phyloP scores from a whole-genome alignment of 2,113 vertebrate species.

The Hypocryptadius cinnamomeus region DNA sequence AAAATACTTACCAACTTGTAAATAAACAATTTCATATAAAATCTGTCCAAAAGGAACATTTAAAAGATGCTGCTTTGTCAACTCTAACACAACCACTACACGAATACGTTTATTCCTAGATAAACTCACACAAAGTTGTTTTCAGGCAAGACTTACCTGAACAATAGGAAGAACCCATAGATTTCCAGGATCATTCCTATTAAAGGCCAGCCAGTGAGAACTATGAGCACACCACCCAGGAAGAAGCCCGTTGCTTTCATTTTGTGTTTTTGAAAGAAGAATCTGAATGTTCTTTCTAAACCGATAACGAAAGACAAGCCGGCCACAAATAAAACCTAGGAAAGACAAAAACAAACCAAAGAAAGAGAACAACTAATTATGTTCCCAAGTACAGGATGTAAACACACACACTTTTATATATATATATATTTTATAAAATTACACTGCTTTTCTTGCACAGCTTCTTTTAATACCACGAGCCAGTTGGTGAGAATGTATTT shows the following conservation, averaged over 20 bases:
- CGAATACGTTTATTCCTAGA: not conserved
- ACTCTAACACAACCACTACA: not conserved
- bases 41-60: not conserved
- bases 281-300: conserved; percentile 93
- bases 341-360: conserved; percentile 17
- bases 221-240: conserved; percentile 91
- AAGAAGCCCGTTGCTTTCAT: conserved; percentile 95
- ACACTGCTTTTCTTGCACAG: not conserved
- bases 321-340: conserved; percentile 93
- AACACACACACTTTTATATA: not conserved
- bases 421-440: not conserved
- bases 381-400: not conserved
- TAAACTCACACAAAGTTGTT: not conserved
- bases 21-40: not conserved
- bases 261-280: conserved; percentile 99
- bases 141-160: conserved; percentile 76
- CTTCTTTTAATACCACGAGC: not conserved
- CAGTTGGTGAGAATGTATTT: not conserved
- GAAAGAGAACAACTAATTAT: not conserved
- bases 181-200: conserved; percentile 93
- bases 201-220: conserved; percentile 95
- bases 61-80: not conserved
- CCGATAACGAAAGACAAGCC: conserved; percentile 96
- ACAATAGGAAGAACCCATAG: conserved; percentile 96
- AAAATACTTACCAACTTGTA: not conserved